Base-by-base conservation (phyloP, 2,888 invertebrate species). In the Plagodis pulveraria region DNA sequence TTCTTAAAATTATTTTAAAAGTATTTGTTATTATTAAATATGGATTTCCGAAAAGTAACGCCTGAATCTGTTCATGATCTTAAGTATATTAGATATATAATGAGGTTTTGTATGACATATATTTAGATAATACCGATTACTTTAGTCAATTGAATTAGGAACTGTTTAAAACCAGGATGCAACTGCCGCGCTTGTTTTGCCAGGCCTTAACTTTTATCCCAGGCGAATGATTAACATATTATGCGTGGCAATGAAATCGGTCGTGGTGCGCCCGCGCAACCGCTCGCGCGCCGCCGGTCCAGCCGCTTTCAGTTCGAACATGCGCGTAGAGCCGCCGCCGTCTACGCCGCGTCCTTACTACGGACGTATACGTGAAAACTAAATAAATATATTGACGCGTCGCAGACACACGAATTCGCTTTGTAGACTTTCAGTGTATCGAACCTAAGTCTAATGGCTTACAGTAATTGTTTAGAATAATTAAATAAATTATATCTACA, bases 231-330 rank as follows among this genome's bases (percentile, higher is more conserved):
- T 74, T 76, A 70, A 68, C 78, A 77, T 74, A 73, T 73, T 22
- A 73, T 73, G 76, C 73, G 81, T 82, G 88, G 87, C 89, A 89
- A 87, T 87, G 89, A 87, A 83, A 71, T 68, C 69, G 71, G 72
- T 66, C 74, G 74, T 64, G 66, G 50, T 57, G 71, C 75, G 75
- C 69, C 66, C 49, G 72, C 70, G 75, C 67, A 56, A 54, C 61
- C 67, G 69, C 50, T 56, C 71, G 69, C 72, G 53, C 67, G 67
- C 63, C 58, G 65, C 68, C 67, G 67, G 60, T 69, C 68, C 72
- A 51, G 64, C 70, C 57, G 71, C 70, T 66, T 80, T 84, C 86
- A 85, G 86, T 87, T 78, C 74, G 80, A 80, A 76, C 77, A 74
- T 76, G 77, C 78, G 76, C 81, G 83, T 79, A 85, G 84, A 72